Conservation (phyloP, 2,113 vertebrate species). For the Oxyura jamaicensis region DNA sequence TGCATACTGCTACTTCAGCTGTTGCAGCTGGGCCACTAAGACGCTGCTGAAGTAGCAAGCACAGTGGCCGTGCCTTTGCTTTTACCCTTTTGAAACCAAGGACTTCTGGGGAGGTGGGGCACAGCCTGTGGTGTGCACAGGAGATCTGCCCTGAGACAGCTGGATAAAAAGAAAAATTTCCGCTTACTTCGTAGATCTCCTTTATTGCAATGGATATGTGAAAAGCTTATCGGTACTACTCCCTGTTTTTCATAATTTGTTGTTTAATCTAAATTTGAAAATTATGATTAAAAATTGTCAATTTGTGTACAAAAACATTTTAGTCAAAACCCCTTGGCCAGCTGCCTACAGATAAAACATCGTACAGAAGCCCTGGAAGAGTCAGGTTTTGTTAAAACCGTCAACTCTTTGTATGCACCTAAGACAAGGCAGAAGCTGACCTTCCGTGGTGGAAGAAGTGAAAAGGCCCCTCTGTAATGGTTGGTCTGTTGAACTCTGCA, state of each 20-base stretch:
- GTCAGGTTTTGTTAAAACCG: neutral
- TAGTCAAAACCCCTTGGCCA: neutral
- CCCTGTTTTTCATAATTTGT: neutral
- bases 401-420: neutral
- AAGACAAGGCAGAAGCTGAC: neutral
- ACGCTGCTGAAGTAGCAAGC: neutral
- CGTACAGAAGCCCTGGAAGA: neutral
- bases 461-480: neutral
- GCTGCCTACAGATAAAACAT: neutral
- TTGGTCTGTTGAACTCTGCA: neutral
- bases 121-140: neutral
- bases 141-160: neutral
- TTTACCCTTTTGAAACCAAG: neutral
- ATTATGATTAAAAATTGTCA: neutral
- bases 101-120: neutral
- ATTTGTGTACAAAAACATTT: neutral
- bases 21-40: neutral
- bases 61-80: neutral
- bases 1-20: neutral
- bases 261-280: neutral
- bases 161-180: neutral
- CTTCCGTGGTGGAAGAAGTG: neutral
- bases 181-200: neutral
- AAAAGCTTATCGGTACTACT: neutral
- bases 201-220: neutral